These are phyloP conservation scores for Cheilosia grossa DNA, from an alignment of 2,888 invertebrate species.

Conservation along the genomic window DNA sequence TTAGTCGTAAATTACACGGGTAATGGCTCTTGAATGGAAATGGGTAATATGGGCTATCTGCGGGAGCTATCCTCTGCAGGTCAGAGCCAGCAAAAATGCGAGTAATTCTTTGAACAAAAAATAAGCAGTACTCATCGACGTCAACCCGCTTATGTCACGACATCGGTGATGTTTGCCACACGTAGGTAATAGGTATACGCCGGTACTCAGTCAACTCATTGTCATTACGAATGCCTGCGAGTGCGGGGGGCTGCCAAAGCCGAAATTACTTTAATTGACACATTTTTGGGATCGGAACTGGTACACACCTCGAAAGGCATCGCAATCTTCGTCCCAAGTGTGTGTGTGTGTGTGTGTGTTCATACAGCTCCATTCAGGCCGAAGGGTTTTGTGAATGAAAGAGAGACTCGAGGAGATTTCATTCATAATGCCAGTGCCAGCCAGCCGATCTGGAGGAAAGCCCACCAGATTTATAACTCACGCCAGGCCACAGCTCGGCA, in stretches of 20 bases:
- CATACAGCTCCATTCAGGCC: slow-evolving; percentile 61
- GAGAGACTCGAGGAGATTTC: slow-evolving; percentile 35
- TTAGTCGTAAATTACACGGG: slow-evolving; percentile 74
- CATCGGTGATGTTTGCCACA: slow-evolving; percentile 43
- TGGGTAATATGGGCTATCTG: slow-evolving; percentile 48
- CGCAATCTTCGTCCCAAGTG: slow-evolving; percentile 20
- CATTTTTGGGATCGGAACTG: slow-evolving; percentile 74
- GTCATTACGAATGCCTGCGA: slow-evolving; percentile 23
- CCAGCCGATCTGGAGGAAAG: slow-evolving; percentile 55
- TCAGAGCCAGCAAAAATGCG: slow-evolving; percentile 4
- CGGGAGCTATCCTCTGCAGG: slow-evolving; percentile 69
- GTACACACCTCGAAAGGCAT: slow-evolving; percentile 61
- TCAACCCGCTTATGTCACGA: slow-evolving; percentile 63
- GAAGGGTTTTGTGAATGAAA: slow-evolving; percentile 65
- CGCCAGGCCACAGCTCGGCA: slow-evolving; percentile 61
- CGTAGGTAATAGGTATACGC: not conserved
- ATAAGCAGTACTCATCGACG: slow-evolving; percentile 21
- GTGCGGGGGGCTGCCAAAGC: slow-evolving; percentile 37
- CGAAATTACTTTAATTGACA: slow-evolving; percentile 74
- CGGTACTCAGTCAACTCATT: not conserved
- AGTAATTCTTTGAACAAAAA: not conserved
- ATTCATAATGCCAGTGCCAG: slow-evolving; percentile 57
- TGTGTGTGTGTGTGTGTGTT: not conserved
- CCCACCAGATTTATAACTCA: slow-evolving; percentile 74
- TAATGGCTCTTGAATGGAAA: slow-evolving; percentile 68